These are phyloP conservation scores for Myocastor coypus DNA, from an alignment of 2,113 vertebrate species.

Conservation along the genomic window DNA sequence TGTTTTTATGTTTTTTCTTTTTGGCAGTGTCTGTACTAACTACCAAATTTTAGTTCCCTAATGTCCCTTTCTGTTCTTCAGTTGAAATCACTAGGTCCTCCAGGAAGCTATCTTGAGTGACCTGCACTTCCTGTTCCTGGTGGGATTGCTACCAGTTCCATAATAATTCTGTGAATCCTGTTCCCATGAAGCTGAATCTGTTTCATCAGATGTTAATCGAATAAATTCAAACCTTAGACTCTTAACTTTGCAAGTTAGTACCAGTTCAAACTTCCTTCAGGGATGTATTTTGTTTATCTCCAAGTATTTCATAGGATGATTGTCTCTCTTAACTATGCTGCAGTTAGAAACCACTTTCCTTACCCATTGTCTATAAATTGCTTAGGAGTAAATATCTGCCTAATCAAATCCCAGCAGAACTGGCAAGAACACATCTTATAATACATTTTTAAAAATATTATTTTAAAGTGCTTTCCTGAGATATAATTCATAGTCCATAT, in stretches of 20 bases:
- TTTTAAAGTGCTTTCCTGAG: background rate
- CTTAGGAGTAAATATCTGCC: background rate
- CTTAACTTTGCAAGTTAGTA: slow-evolving; percentile 41
- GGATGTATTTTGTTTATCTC: background rate
- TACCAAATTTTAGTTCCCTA: background rate
- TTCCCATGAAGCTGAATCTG: background rate
- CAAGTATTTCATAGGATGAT: background rate
- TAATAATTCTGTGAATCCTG: background rate
- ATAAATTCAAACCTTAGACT: background rate
- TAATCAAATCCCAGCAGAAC: background rate
- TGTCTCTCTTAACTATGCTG: background rate
- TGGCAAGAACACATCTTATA: background rate
- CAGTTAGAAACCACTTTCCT: background rate
- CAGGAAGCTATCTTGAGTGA: background rate
- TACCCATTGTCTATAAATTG: background rate
- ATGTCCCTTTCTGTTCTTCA: background rate
- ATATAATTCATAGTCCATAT: background rate
- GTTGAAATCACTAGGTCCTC: background rate
- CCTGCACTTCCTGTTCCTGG: background rate
- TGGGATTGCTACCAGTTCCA: background rate
- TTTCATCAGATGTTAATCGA: background rate
- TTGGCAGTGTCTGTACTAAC: background rate
- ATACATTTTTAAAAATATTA: background rate
- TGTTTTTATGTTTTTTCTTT: background rate
- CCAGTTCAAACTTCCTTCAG: background rate